Base-by-base conservation (phyloP, 2,888 invertebrate species). In the Cynaeus angustus region DNA sequence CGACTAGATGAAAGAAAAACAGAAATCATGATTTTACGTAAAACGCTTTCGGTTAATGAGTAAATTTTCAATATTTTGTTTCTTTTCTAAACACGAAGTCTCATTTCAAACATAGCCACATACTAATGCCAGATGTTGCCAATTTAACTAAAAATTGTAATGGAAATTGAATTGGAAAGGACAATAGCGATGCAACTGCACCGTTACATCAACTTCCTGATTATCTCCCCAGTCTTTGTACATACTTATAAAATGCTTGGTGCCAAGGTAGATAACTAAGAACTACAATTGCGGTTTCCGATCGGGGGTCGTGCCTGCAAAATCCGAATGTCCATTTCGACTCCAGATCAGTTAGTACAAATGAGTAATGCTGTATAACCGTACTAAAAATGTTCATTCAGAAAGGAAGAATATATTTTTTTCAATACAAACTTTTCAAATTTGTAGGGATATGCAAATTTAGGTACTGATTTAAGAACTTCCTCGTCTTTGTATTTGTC, bases 321-420 rank as follows among this genome's bases (percentile, higher is more conserved):
- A 96, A 99, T 75, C 98, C 98, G 88, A 96, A 99, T 38, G 96
- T 96, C 91, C 96, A 98, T 87, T 96, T 97, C 21, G 97, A 96
- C 83, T 97, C 96, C 78, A 93, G 90, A 78, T 95, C 96, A 16
- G 99, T 99, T 81, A 99, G 87, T 58, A 98, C 98, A 87, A 99
- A 99, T 21, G 98, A 98, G 86, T 97, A 99, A 80, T 96, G 94
- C 85, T 98, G 96, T 66, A 98, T 94, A 70, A 92, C 91, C 78
- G 89, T 88, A 83, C 96, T 96, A 87, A 55, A 58, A 68, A 71
- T 66, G 3, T 1, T 10, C n/a, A 52, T 10, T 30, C 7, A 45
- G 10, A 6, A 16, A 5, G 3, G 28, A 4, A n/a, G 12, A 1
- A 26, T 16, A n/a, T 14, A 26, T n/a, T 16, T 38, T 12, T 28